Evolutionary conservation across 2,113 vertebrate genomes (phyloP).

Genomic region (Pseudonaja textilis): DNA sequence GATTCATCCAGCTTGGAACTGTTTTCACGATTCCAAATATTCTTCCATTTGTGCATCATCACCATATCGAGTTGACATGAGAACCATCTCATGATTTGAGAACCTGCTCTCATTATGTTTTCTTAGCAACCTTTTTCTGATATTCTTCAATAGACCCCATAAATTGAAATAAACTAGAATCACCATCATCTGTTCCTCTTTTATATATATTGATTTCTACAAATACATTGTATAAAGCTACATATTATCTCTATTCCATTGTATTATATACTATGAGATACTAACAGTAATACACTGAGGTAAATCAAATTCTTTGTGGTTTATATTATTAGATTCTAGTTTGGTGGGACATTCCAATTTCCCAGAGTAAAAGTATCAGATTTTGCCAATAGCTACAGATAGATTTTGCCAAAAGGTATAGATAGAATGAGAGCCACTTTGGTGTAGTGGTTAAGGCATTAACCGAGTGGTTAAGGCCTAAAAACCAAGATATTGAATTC

Average conservation of each 20-base stretch:
- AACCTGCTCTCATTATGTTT: neutral
- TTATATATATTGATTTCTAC: neutral
- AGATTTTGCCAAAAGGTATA: neutral
- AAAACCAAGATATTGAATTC: neutral
- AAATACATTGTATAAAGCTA: neutral
- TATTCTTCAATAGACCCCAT: neutral
- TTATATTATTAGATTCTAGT: neutral
- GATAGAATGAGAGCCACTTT: neutral
- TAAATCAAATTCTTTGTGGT: neutral
- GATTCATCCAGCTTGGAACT: neutral
- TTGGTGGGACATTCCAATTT: neutral
- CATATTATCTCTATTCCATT: neutral
- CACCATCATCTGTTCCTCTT: neutral
- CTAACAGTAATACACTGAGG: neutral
- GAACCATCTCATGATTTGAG: neutral
- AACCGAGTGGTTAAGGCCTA: neutral
- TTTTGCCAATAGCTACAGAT: neutral
- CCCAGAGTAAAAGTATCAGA: neutral
- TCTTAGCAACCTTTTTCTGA: neutral
- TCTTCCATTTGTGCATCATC: neutral
- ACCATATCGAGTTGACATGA: neutral
- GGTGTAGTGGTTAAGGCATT: neutral
- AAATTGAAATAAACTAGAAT: neutral
- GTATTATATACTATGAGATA: neutral
- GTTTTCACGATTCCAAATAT: neutral